phyloP scores from a whole-genome alignment of 2,113 vertebrate genomes.

The Eclectus roratus region DNA sequence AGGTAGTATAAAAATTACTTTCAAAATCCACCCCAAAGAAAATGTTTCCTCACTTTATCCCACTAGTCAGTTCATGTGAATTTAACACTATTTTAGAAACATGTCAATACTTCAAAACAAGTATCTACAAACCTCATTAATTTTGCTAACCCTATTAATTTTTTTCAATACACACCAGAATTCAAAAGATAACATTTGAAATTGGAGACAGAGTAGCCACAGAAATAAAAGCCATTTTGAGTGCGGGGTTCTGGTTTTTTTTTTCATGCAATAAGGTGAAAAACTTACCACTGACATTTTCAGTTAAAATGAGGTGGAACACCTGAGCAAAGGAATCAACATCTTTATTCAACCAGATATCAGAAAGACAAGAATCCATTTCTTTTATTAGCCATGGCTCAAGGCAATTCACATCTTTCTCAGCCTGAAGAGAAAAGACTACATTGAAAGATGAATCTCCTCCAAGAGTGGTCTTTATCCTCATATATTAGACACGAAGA shows the following conservation, averaged over 20 bases:
- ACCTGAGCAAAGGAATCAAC: slow-evolving; percentile 86
- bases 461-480: neutral
- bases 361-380: slow-evolving; percentile 92
- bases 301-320: slow-evolving; percentile 90
- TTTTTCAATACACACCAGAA: neutral
- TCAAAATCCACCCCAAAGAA: neutral
- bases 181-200: neutral
- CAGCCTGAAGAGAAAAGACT: slow-evolving; percentile 69
- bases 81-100: neutral
- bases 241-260: neutral
- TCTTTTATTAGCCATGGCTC: slow-evolving; percentile 89
- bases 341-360: slow-evolving; percentile 87
- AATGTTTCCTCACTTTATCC: neutral
- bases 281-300: slow-evolving; percentile 88
- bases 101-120: neutral
- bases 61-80: neutral
- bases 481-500: neutral
- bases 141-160: neutral
- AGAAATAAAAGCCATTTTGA: neutral
- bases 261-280: neutral
- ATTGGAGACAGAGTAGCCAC: neutral
- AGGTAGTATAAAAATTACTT: neutral
- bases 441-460: neutral
- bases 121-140: neutral
- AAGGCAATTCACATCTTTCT: slow-evolving; percentile 79